Evolutionary conservation across 1,140 invertebrate species (phyloP), one percentile per base, ranked within the genome.

Genomic region (Planococcus citri): DNA sequence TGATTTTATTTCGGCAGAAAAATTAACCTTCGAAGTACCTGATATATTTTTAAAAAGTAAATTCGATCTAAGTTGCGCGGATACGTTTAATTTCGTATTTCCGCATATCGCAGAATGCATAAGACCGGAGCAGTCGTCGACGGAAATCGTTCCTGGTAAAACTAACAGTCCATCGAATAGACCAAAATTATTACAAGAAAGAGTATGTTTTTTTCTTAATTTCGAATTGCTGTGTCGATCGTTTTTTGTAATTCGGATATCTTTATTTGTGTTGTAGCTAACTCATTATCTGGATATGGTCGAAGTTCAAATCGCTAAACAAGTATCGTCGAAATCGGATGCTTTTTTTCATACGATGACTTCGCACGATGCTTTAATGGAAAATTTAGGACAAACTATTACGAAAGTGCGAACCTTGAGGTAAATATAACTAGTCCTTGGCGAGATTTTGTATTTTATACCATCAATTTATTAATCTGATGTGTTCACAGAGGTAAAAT

Each of bases 311-410:
- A 95, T 98, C 76, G 94, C 94, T 0, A 88, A 90, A 74, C 94
- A 97, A 82, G 95, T 98, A 67, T 90, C 94, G n/a, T 87, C 91
- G 72, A 94, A 95, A 78, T 97, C 94, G 6, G 91, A 91, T 73
- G 93, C 93, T 9, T 98, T 98, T 82, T 98, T 98, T 78, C 88
- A 94, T 79, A 94, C 94, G 9, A 96, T 98, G 91, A 90, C 93
- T 68, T 96, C 94, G 9, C 94, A 97, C 79, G 94, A 97, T 80
- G 88, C 88, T 14, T 86, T 94, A 57, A 89, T 93, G 86, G 90
- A 93, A 73, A 88, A 94, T 75, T 88, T 97, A 80, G 86, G 86
- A 4, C 84, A 87, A 75, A 93, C 92, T 17, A 87, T 91, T 58
- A 85, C 83, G 70, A 86, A 91, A 73, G 88, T 97, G 29, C 86